Base-by-base conservation (phyloP, 1,140 invertebrate genomes). In the Artemia franciscana region DNA sequence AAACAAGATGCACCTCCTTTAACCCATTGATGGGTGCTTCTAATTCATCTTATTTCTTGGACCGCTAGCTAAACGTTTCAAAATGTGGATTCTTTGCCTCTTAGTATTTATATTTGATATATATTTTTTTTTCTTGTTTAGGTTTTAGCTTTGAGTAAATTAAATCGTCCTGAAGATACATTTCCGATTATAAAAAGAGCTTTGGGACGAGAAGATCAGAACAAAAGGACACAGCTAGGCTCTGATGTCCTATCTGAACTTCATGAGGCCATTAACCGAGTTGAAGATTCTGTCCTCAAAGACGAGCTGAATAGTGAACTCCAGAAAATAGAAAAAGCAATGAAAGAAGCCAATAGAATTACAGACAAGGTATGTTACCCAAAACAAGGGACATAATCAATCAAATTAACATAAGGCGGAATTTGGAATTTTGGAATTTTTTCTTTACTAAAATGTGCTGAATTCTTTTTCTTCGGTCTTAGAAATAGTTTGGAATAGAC, bases 161-260 rank as follows among this genome's bases (percentile, higher is more conserved):
- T 86, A 59, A 78, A 78, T 2, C 72, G 82, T 66, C 68, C 80
- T 2, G 78, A 84, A 26, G 83, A 88, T 67, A 75, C 79, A 27
- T 69, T 85, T 5, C 74, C 79, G 1, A 70, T 84, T 39, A 67
- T 86, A 23, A 76, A 78, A 67, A 56, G 60, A 5, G 71, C 79
- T 5, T 66, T 85, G n/a, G 75, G 80, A 18, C 66, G 74, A 56
- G 80, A 84, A 67, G 60, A 25, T 51, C 76, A 77, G 2, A 66
- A 70, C n/a, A 67, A 69, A 56, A 66, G 56, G 3, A 79, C 77
- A 67, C 74, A 78, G 27, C 25, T 51, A 7, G 61, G 57, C 51
- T 57, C 5, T 25, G 26, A 61, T 18, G 60, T 61, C 23, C 23
- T 59, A 59, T 1, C 24, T 12, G 18, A 59, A 23, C 12, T 59